A percentile compares a stretch with the other conserved stretches of the same genome.
These are phyloP conservation scores for Dusona sp. DNA, from an alignment of 2,888 invertebrate species.

Conservation along the genomic window DNA sequence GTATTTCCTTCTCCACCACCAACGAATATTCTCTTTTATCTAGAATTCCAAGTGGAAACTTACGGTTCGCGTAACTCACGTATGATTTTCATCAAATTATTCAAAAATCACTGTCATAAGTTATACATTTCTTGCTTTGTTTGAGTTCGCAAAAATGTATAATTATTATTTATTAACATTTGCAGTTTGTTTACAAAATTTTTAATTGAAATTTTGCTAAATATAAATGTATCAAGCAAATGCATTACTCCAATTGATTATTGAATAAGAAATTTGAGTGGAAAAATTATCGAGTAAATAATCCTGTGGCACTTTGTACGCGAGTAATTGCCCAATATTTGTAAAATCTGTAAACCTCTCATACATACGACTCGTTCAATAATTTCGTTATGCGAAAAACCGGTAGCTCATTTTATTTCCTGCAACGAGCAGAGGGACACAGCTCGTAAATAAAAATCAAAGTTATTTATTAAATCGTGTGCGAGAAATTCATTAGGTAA, in stretches of 20 bases:
- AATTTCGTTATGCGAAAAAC: constrained; percentile 67
- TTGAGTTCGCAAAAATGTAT: neutral
- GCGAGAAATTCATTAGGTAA: constrained; percentile 45
- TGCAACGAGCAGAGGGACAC: constrained; percentile 35
- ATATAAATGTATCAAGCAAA: too few species aligned
- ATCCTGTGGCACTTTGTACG: neutral
- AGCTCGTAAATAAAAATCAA: constrained; percentile 46
- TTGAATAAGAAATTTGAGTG: neutral
- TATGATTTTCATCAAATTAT: neutral
- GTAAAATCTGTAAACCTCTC: neutral
- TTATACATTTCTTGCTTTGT: neutral
- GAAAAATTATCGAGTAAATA: neutral
- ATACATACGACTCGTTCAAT: constrained; percentile 33
- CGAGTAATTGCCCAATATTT: neutral
- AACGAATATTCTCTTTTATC: constrained; percentile 26
- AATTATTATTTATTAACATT: neutral
- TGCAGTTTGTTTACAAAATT: neutral
- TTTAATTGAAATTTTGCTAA: neutral
- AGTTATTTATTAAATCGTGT: constrained; percentile 48
- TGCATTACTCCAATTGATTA: neutral
- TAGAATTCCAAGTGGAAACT: neutral
- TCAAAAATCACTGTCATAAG: neutral
- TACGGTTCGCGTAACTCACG: neutral
- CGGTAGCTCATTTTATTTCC: constrained; percentile 63
- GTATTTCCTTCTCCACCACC: constrained; percentile 22